A percentile compares a stretch with the other conserved stretches of the same genome.
Conservation (phyloP, 2,888 invertebrate genomes). For the Thecophora atra region DNA sequence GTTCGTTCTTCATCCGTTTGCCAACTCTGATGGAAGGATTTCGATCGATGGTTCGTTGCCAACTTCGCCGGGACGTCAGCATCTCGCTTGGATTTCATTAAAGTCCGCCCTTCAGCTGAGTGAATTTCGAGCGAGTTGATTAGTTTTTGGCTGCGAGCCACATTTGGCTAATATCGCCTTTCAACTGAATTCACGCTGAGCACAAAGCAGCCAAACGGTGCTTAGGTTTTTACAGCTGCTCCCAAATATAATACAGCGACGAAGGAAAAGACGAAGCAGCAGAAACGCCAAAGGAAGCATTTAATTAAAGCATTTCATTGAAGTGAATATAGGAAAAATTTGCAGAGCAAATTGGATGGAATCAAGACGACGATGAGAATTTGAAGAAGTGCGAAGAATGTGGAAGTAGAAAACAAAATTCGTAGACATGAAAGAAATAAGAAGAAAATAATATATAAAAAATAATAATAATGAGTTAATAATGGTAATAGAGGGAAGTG, state of each 20-base stretch:
- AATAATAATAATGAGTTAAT: no score
- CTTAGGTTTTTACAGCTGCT: background rate
- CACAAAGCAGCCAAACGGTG: background rate
- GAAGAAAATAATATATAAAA: slow-evolving; percentile 21
- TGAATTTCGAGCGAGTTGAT: background rate
- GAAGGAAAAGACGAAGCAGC: background rate
- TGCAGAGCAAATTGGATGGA: background rate
- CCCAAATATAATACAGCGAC: background rate
- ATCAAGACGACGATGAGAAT: no score
- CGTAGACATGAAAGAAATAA: background rate
- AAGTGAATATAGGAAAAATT: slow-evolving; percentile 18
- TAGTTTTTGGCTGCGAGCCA: slow-evolving; percentile 8
- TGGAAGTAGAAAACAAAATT: background rate
- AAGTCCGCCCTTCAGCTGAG: background rate
- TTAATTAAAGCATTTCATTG: slow-evolving; percentile 19
- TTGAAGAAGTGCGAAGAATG: background rate
- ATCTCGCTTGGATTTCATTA: background rate
- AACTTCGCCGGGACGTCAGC: background rate
- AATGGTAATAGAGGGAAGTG: no score
- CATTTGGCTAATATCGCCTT: background rate
- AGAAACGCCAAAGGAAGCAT: background rate
- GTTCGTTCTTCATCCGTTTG: background rate
- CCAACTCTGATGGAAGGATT: background rate
- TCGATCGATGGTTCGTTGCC: background rate
- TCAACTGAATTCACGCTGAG: background rate